phyloP scores from a whole-genome alignment of 2,797 vertebrate genomes.

The Tolypeutes matacus region DNA sequence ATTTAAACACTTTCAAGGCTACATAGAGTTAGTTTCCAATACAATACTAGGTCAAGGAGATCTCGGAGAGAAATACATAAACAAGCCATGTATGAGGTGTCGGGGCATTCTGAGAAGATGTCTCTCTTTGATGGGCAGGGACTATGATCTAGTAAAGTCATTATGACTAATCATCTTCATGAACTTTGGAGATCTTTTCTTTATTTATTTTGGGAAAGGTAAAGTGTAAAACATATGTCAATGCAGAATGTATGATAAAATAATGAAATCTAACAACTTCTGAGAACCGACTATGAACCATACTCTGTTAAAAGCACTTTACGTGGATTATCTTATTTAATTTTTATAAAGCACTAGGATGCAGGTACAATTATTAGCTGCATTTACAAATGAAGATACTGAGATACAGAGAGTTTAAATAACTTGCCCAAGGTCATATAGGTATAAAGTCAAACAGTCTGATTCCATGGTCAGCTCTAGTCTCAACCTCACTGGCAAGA shows the following conservation, averaged over 20 bases:
- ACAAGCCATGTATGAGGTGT: not conserved
- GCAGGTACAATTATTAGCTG: no score
- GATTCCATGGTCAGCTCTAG: not conserved
- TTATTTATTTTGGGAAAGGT: not conserved
- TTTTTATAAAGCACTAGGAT: no score
- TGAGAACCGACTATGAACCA: not conserved
- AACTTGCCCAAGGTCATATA: not conserved
- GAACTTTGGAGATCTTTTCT: not conserved
- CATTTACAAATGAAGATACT: no score
- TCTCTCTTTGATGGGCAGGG: not conserved
- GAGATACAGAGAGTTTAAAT: no score
- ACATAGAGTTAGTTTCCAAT: not conserved
- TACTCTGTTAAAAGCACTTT: not conserved
- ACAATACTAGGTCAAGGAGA: not conserved
- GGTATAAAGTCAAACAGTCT: not conserved
- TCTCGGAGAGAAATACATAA: not conserved
- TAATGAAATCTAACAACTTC: not conserved
- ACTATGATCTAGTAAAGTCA: slow-evolving; percentile 40
- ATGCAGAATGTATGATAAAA: not conserved
- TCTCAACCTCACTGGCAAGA: not conserved
- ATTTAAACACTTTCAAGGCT: not conserved
- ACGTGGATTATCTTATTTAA: no score
- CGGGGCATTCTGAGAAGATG: not conserved
- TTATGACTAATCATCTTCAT: not conserved
- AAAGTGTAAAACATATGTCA: not conserved